Base-by-base conservation (phyloP, 64 coral and sea anemone species). In the Anthopleura sola region DNA sequence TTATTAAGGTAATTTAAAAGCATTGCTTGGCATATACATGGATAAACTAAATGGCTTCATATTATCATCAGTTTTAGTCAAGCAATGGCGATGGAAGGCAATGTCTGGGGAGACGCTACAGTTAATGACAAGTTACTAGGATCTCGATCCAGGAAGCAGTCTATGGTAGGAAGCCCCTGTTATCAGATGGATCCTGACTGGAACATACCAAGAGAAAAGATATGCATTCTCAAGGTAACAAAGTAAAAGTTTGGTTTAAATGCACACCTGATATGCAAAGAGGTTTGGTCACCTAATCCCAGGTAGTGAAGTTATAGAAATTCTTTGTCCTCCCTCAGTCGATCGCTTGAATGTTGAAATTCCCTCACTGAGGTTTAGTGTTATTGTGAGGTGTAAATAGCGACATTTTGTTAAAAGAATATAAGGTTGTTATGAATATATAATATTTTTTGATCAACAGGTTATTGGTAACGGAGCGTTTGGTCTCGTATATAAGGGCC, bases 401-500 rank as follows among this genome's bases (percentile, higher is more conserved):
- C n/a, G n/a, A n/a, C n/a, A n/a, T n/a, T n/a, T n/a, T n/a, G n/a
- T n/a, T n/a, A n/a, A n/a, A n/a, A n/a, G n/a, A n/a, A n/a, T n/a
- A n/a, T n/a, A n/a, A n/a, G n/a, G n/a, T n/a, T n/a, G n/a, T n/a
- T 44, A 44, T 44, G 40, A 16, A 20, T 56, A 56, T 20, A 13
- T 56, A 5, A 18, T 56, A 56, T 21, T 20, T 10, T 28, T 66
- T 2, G 7, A 34, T 71, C 29, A 34, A 34, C 66, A 84, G 49
- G 47, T 91, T 6, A 85, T 91, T 64, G 89, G 89, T 1, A 85
- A 91, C 37, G 89, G 89, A 38, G 83, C 89, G 5, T 91, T 91
- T 86, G 89, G 83, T 68, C 89, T 85, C 26, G 89, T 91, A 11
- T 83, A 74, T 17, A 85, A 91, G 26, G 89, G 71, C 64, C 55